Evolutionary conservation across 2,113 vertebrate genomes (phyloP), one percentile per base, ranked within the genome.

Genomic region (Hystrix cristata): DNA sequence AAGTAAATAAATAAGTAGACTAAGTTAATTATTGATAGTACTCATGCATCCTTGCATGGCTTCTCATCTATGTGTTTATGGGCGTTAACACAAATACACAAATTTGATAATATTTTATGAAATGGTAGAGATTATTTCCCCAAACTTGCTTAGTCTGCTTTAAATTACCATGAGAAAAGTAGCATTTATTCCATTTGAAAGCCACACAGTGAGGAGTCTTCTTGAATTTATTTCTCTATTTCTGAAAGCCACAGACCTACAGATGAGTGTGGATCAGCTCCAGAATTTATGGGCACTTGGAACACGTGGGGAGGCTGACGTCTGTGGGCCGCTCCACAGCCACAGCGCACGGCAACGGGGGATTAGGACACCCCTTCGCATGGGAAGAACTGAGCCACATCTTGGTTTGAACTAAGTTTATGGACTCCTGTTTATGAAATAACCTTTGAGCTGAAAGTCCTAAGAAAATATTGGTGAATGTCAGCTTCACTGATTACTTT

Each of bases 161-260:
- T 95, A 94, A 65, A 96, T 95, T 95, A 94, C n/a, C 60, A 64
- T 94, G 85, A 92, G 74, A 46, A 92, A 91, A 96, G 31, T 71
- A 51, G 72, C 14, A 93, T 53, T 91, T 78, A 76, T 95, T 95
- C 34, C 65, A 88, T 81, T 87, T 96, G 55, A 90, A 91, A 91
- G 31, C 38, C 88, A 81, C 64, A 79, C 59, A 53, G 27, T 31
- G 64, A 92, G 90, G 87, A 96, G 53, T 59, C 92, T 95, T 96
- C 95, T 97, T 94, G 59, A 84, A 95, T 96, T 96, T 88, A 60
- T 97, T 97, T 97, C 53, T 94, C 34, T 92, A 2, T 92, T 94
- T 97, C 78, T 94, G 80, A 71, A 94, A 96, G 93, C 95, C 95
- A 67, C 78, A 95, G 91, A 87, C 85, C 81, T 92, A 91, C 95